phyloP scores from a whole-genome alignment of 2,888 invertebrate genomes.

The Drosophila affinis region DNA sequence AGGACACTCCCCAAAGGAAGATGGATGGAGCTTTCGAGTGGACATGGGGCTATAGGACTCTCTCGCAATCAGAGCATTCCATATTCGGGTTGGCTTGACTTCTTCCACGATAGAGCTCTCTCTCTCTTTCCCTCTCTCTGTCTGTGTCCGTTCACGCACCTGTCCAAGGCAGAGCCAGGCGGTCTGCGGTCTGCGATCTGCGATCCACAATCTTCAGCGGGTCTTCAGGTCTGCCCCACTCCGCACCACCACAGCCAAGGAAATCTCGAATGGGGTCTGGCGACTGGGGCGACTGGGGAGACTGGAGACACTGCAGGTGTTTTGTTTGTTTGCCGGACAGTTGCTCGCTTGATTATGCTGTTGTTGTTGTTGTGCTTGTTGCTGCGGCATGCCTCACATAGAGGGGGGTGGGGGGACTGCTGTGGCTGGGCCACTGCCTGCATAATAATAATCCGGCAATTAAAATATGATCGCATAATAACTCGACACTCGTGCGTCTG shows the following conservation, averaged over 20 bases:
- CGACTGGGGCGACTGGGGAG: slow-evolving; percentile 7
- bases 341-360: slow-evolving; percentile 34
- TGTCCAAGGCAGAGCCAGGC: slow-evolving; percentile 77
- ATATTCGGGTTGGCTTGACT: neutral
- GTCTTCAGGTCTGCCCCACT: slow-evolving; percentile 29
- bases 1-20: neutral
- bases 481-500: slow-evolving; percentile 79
- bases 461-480: slow-evolving; percentile 79
- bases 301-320: slow-evolving; percentile 63
- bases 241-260: neutral
- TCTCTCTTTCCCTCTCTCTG: slow-evolving; percentile 29
- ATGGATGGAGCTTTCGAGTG: neutral
- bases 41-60: neutral
- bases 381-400: slow-evolving; percentile 3
- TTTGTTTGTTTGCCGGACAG: slow-evolving; percentile 69
- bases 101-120: slow-evolving; percentile 30
- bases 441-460: slow-evolving; percentile 80
- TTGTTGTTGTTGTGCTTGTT: slow-evolving; percentile 1
- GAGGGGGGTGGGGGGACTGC: neutral
- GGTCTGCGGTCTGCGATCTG: slow-evolving; percentile 57
- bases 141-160: slow-evolving; percentile 61
- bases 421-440: slow-evolving; percentile 51
- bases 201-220: slow-evolving; percentile 31
- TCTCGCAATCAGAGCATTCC: slow-evolving; percentile 26
- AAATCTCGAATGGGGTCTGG: slow-evolving; percentile 33